Evolutionary conservation across 2,888 invertebrate species (phyloP), one percentile per base, ranked within the genome.

Genomic region (Thelaira solivaga): DNA sequence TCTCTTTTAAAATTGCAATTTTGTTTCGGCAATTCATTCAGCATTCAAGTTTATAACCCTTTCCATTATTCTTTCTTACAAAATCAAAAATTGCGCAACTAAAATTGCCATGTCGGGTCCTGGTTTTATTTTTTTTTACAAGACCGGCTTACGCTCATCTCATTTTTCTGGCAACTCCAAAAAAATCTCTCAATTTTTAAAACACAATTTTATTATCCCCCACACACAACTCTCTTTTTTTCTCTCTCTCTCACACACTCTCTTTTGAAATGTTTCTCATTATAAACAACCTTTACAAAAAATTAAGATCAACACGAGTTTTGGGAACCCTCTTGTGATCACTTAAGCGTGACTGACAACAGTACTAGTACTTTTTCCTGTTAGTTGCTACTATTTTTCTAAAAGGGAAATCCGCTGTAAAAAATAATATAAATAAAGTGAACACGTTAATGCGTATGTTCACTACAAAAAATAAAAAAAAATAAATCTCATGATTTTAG

Each of bases 291-390:
- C 74, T 73, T 74, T 64, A 47, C 18, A 47, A 64, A 75, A n/a
- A 53, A 53, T 36, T 75, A 75, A 75, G 74, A 75, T 75, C 74
- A 75, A 53, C 74, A 61, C 67, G 53, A 75, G 67, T 61, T 69
- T 72, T 78, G 69, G 74, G 78, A 78, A 78, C 74, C 78, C 78
- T 71, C 74, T 78, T 74, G 74, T 51, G 78, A 74, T 78, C 78
- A 78, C 71, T 71, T 55, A 78, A 78, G 74, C 78, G 74, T 78
- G 78, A 78, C 78, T 71, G 78, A 78, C 74, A 72, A 75, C 74
- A 78, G 74, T 57, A 73, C 72, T 57, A 77, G 77, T 78, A 78
- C 78, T 74, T 78, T 78, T 74, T 78, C 78, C 78, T 74, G 78
- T 78, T 78, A 64, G 53, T 71, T 69, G 74, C 71, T 76, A 65